phyloP scores from a whole-genome alignment of 2,797 vertebrate species.

The Pseudochirops corinnae region DNA sequence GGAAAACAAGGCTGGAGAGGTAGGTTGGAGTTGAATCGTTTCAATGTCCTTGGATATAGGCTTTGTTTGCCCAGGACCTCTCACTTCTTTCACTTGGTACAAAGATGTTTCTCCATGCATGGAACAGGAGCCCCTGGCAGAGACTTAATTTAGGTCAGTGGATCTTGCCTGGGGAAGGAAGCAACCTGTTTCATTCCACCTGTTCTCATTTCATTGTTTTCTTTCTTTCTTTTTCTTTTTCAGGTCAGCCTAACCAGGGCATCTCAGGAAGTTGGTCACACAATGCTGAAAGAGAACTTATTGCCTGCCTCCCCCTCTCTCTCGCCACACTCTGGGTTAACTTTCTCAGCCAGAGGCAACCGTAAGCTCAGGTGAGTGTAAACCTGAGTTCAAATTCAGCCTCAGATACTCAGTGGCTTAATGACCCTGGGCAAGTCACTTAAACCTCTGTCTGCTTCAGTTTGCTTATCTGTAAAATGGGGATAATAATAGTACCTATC shows the following conservation, averaged over 20 bases:
- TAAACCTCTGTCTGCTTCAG: background rate
- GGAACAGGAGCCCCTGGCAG: background rate
- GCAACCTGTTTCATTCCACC: slow-evolving; percentile 30
- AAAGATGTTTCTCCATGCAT: background rate
- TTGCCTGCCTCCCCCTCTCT: background rate
- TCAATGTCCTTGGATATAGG: background rate
- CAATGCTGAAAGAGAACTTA: background rate
- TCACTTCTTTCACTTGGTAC: background rate
- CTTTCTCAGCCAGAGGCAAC: background rate
- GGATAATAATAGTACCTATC: background rate
- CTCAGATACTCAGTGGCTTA: background rate
- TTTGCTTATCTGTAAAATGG: background rate
- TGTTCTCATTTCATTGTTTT: slow-evolving; percentile 36
- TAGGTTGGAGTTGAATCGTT: background rate
- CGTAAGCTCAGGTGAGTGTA: background rate
- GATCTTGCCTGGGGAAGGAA: slow-evolving; percentile 26
- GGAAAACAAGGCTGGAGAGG: rapidly evolving
- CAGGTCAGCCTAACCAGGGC: slow-evolving; percentile 70
- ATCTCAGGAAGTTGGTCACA: background rate
- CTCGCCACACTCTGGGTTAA: background rate
- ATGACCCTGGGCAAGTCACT: background rate
- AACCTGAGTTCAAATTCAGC: background rate
- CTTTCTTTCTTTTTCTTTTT: slow-evolving; percentile 45
- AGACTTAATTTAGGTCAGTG: background rate
- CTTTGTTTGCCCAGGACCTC: background rate